Conservation (phyloP, 2,888 invertebrate species). For the Drosophila falleni region DNA sequence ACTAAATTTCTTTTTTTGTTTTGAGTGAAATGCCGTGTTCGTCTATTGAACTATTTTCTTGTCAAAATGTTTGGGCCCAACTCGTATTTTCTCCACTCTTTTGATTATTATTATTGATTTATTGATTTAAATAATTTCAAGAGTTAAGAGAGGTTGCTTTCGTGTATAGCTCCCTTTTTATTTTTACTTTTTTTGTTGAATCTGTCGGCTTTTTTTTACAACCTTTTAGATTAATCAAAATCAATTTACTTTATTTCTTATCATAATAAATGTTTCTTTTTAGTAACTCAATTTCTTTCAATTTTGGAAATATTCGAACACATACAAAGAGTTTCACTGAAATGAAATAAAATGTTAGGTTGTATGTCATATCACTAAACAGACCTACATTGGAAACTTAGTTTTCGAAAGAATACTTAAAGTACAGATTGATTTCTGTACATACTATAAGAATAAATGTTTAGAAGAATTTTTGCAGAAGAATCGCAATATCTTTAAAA, state of each 20-base stretch:
- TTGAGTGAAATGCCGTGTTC: slow-evolving; percentile 25
- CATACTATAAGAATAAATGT: too few species aligned
- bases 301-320: neutral
- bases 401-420: too few species aligned
- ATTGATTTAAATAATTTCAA: slow-evolving; percentile 10
- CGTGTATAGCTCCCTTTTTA: too few species aligned
- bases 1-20: slow-evolving; percentile 19
- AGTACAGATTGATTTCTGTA: too few species aligned
- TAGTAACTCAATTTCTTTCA: slow-evolving; percentile 18
- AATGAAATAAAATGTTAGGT: neutral
- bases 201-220: slow-evolving; percentile 3
- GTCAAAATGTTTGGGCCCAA: slow-evolving; percentile 39
- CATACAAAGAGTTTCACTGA: neutral
- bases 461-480: too few species aligned
- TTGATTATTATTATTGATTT: slow-evolving; percentile 8
- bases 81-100: slow-evolving; percentile 11
- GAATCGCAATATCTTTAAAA: too few species aligned
- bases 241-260: slow-evolving; percentile 14
- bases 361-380: too few species aligned
- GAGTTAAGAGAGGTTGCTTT: neutral
- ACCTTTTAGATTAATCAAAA: slow-evolving; percentile 4
- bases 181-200: neutral
- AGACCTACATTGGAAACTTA: too few species aligned
- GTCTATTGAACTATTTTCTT: slow-evolving; percentile 18
- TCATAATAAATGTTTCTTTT: slow-evolving; percentile 13